Base-by-base conservation (phyloP, 2,797 vertebrate genomes). In the Silurus aristotelis region DNA sequence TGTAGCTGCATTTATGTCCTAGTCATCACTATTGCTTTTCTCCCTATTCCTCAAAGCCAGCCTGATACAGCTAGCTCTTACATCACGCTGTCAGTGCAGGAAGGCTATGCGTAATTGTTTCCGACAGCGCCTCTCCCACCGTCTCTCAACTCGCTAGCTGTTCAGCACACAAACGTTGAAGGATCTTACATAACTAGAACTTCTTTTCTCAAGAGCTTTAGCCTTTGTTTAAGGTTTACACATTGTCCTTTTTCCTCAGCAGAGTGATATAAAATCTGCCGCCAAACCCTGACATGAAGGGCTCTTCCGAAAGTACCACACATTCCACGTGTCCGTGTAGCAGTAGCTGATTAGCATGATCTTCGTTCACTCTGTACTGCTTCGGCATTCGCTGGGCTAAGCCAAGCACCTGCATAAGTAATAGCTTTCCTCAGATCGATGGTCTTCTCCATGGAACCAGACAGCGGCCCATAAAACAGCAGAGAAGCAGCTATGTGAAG, bases 341-440 rank as follows among this genome's bases (percentile, higher is more conserved):
- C 70, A 58, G 5, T 52, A 19, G 15, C 84, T 86, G 80, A 86
- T 86, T 86, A 86, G 10, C 71, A 82, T 82, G 80, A 81, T 77
- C 60, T 76, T 73, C 70, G 17, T n/a, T 71, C 68, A 46, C 77
- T 75, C 15, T 27, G 31, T 55, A 61, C 31, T 27, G 55, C 15
- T n/a, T 31, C 63, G 43, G 83, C 52, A 43, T 67, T 48, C 48
- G 8, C 46, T 19, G 48, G 31, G 56, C 31, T 8, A 71, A 71
- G 58, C 88, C 76, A 77, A 87, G 84, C 75, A 63, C 10, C 80
- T 84, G 72, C 27, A 25, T 85, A 63, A 77, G 80, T 82, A 87
- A 43, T 86, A 89, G 93, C 92, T 93, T 93, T 92, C 91, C 91
- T 92, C 85, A 91, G 94, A 94, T 94, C 94, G 89, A 94, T 94